Evolutionary conservation across 2,113 vertebrate genomes (phyloP).

Genomic region (Acanthochromis polyacanthus): DNA sequence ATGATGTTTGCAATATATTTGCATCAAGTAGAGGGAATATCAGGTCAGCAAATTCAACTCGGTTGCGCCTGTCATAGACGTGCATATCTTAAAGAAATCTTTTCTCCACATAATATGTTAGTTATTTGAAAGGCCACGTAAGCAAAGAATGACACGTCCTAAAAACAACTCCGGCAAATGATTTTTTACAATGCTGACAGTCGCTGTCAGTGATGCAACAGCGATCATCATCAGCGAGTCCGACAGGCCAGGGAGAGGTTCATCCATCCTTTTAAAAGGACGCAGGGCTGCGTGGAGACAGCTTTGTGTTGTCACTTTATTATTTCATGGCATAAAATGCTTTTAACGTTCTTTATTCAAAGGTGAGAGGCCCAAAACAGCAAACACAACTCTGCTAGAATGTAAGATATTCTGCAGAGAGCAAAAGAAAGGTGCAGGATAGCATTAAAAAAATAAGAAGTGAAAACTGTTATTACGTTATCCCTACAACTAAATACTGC

Average conservation of each 20-base stretch:
- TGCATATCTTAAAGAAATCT: background rate
- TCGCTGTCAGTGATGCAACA: conserved; percentile 4
- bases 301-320: background rate
- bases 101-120: background rate
- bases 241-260: background rate
- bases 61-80: background rate
- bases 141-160: background rate
- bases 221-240: conserved; percentile 13
- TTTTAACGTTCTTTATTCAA: background rate
- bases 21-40: background rate
- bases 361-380: background rate
- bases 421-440: background rate
- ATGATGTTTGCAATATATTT: conserved; percentile 14
- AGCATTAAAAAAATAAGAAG: background rate
- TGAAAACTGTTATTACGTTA: too few relatives aligned
- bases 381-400: too few relatives aligned
- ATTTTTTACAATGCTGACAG: background rate
- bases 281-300: background rate
- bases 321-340: too few relatives aligned
- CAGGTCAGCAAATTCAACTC: background rate
- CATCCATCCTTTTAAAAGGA: background rate
- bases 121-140: background rate
- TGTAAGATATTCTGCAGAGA: background rate
- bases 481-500: too few relatives aligned
- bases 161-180: conserved; percentile 1